Evolutionary conservation across 2,888 invertebrate genomes (phyloP).

Genomic region (Colostygia pectinataria): DNA sequence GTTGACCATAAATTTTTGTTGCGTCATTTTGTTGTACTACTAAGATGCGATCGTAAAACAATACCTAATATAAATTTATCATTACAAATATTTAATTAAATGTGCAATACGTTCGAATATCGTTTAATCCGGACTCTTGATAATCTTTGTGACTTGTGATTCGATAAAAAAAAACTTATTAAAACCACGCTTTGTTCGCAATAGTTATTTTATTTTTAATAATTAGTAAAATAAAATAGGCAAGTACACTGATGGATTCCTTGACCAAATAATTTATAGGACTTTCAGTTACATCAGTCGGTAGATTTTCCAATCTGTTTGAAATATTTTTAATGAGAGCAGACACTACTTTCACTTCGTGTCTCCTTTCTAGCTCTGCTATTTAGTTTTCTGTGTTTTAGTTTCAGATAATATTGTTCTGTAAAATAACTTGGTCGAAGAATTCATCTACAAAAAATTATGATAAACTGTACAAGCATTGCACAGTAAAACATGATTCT

Average conservation of each 20-base stretch:
- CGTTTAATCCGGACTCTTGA: neutral
- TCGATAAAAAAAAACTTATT: slow-evolving; percentile 24
- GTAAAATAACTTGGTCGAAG: slow-evolving; percentile 46
- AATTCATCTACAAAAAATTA: slow-evolving; percentile 71
- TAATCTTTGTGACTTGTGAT: neutral
- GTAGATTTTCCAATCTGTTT: neutral
- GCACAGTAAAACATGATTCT: slow-evolving; percentile 53
- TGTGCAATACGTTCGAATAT: too few species aligned
- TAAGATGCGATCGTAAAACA: neutral
- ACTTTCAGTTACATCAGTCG: neutral
- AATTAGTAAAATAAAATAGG: slow-evolving; percentile 79
- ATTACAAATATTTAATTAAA: neutral
- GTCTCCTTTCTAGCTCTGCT: too few species aligned
- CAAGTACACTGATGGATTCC: slow-evolving; percentile 66
- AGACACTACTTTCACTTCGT: slow-evolving; percentile 1
- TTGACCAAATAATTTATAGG: slow-evolving; percentile 10
- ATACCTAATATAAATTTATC: slow-evolving; percentile 10
- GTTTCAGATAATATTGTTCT: neutral
- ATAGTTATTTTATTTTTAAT: slow-evolving; percentile 75
- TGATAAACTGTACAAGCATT: slow-evolving; percentile 53
- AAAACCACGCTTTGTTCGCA: slow-evolving; percentile 59
- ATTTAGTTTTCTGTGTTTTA: too few species aligned
- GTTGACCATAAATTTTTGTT: slow-evolving; percentile 9
- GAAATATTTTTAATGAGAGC: neutral
- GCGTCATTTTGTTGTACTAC: neutral